phyloP scores from a whole-genome alignment of 2,888 invertebrate genomes.

The Ellobium chinense region DNA sequence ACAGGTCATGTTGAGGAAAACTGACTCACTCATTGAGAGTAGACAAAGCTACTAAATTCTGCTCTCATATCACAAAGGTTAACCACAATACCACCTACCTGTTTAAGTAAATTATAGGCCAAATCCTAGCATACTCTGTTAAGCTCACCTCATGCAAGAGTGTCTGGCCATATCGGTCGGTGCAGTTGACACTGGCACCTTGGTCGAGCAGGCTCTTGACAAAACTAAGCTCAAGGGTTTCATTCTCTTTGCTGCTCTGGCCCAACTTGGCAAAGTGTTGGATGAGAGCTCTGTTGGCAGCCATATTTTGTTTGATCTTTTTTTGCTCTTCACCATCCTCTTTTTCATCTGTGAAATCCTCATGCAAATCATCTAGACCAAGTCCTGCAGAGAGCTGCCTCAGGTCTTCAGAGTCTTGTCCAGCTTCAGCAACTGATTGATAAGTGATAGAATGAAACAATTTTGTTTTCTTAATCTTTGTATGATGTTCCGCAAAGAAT shows the following conservation, averaged over 20 bases:
- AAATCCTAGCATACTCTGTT: too few relatives aligned
- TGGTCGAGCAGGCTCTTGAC: conserved; percentile 66
- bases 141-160: conserved; percentile 75
- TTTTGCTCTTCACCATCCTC: not conserved
- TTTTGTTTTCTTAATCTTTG: too few relatives aligned
- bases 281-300: conserved; percentile 68
- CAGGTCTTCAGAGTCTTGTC: conserved; percentile 46
- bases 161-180: conserved; percentile 76
- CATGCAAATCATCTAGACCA: conserved; percentile 63
- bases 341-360: conserved; percentile 50
- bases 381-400: conserved; percentile 50
- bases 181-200: conserved; percentile 74
- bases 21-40: too few relatives aligned
- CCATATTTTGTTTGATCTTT: not conserved
- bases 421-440: conserved; percentile 37
- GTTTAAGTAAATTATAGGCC: too few relatives aligned
- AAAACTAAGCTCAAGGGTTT: conserved; percentile 72
- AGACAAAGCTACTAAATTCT: too few relatives aligned
- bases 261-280: conserved; percentile 75
- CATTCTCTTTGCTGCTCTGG: conserved; percentile 60
- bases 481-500: too few relatives aligned
- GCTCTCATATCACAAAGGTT: too few relatives aligned
- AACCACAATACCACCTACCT: too few relatives aligned
- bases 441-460: too few relatives aligned
- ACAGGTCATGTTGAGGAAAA: too few relatives aligned